Evolutionary conservation across 2,888 invertebrate genomes (phyloP).

Genomic region (Syrphus vitripennis): DNA sequence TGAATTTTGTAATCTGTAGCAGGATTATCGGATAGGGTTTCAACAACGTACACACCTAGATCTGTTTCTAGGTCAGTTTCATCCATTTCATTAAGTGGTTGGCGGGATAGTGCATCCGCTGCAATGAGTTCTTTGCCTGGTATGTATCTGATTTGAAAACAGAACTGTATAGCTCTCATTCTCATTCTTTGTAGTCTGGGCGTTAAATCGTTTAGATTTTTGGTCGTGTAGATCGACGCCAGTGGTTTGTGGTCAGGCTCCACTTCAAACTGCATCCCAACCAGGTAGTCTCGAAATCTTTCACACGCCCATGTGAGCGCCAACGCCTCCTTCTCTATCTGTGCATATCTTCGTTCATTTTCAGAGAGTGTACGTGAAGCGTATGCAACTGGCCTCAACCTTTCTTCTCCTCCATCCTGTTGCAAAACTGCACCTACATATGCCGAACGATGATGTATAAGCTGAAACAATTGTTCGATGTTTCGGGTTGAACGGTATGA

Average conservation of each 20-base stretch:
- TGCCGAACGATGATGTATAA: constrained; percentile 12
- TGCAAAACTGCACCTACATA: constrained; percentile 3
- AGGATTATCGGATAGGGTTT: constrained; percentile 16
- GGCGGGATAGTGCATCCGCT: constrained; percentile 24
- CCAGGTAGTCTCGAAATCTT: constrained; percentile 77
- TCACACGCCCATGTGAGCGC: constrained; percentile 25
- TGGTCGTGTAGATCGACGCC: constrained; percentile 6
- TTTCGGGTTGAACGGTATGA: constrained; percentile 8
- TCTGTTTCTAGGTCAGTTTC: constrained; percentile 21
- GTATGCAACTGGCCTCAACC: constrained; percentile 74
- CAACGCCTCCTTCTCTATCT: constrained; percentile 51
- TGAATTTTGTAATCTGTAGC: constrained; percentile 8
- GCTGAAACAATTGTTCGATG: background rate
- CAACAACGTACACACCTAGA: constrained; percentile 11
- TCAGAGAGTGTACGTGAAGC: constrained; percentile 77
- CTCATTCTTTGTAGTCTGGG: constrained; percentile 13
- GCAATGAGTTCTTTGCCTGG: constrained; percentile 22
- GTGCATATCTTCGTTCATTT: constrained; percentile 76
- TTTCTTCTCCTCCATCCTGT: background rate
- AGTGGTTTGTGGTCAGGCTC: constrained; percentile 40
- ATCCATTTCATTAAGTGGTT: constrained; percentile 7
- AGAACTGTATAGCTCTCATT: constrained; percentile 12
- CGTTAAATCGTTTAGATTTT: constrained; percentile 2
- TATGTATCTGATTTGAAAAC: constrained; percentile 12
- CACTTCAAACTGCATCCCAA: constrained; percentile 77